Base-by-base conservation (phyloP, 2,113 vertebrate genomes). In the Urocynchramus pylzowi region DNA sequence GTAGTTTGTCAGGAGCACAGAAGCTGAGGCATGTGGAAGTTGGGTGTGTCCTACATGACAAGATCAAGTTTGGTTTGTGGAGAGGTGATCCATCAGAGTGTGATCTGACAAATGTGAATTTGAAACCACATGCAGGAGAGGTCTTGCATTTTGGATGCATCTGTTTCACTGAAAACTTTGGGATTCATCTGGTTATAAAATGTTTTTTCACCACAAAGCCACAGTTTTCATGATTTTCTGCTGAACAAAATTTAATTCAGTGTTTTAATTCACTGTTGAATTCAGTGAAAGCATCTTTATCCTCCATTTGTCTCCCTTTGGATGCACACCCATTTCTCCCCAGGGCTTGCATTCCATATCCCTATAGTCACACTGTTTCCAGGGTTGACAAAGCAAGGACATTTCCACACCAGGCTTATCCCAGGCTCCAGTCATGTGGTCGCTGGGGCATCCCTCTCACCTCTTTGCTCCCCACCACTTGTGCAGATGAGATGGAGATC, bases 351-450 rank as follows among this genome's bases (percentile, higher is more conserved):
- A 44, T 20, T 45, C 64, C 35, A 23, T 2, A 24, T 60, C 37
- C 33, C 54, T 23, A 4, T 1, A 45, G 33, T 13, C 3, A 2
- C 5, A 0, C 13, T 37, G 7, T 64, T 68, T 45, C 61, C 44
- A 30, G 33, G 31, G 31, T 24, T 28, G n/a, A 24, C 39, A 54
- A 60, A 54, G 14, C 42, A 27, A 5, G 37, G 77, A 21, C 47
- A 27, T 73, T 83, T 75, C 49, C n/a, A 39, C 39, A 31, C 7
- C 57, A 79, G n/a, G 13, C 2, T 28, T 5, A 59, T 16, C 30
- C 24, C 4, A 8, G 41, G 44, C 45, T 71, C 35, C 71, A 76
- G 31, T 0, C 0, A 3, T 35, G 57, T 0, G 3, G 14, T 41
- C 47, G 50, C 11, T 10, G 7, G 14, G 26, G 14, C 44, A 45